These are phyloP conservation scores for Anguilla rostrata DNA, from an alignment of 2,113 vertebrate genomes.

Conservation along the genomic window DNA sequence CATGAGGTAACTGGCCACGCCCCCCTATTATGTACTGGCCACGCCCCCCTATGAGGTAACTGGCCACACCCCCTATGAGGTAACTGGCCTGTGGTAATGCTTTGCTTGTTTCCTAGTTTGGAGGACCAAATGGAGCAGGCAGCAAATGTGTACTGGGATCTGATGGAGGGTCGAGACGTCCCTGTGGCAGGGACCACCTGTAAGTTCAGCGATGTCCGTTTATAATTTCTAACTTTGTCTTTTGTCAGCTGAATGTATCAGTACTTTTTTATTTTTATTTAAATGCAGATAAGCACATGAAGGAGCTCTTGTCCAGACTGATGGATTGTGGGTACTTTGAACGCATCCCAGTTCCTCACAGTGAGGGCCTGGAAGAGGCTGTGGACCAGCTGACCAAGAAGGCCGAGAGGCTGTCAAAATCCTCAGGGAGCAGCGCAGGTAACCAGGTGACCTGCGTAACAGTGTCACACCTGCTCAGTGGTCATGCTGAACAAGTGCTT, in stretches of 20 bases:
- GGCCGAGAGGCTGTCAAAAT: neutral
- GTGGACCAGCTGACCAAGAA: neutral
- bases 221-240: no score
- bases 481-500: neutral
- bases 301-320: slow-evolving; percentile 80
- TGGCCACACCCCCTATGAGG: no score
- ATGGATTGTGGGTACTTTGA: slow-evolving; percentile 87
- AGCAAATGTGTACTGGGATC: slow-evolving; percentile 81
- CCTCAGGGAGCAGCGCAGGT: slow-evolving; percentile 33
- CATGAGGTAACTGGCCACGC: slow-evolving; percentile 69
- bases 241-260: no score
- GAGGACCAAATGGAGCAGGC: slow-evolving; percentile 88
- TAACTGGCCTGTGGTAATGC: neutral
- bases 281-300: slow-evolving; percentile 81
- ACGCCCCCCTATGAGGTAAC: no score
- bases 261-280: neutral
- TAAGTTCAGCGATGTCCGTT: slow-evolving; percentile 63
- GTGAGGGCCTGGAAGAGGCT: slow-evolving; percentile 34
- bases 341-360: slow-evolving; percentile 72
- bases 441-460: slow-evolving; percentile 18
- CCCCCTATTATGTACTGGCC: neutral
- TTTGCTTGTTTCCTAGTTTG: slow-evolving; percentile 66
- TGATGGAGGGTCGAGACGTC: slow-evolving; percentile 89
- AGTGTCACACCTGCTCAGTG: neutral
- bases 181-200: slow-evolving; percentile 89